These are phyloP conservation scores for Diadegma fenestrale DNA, from an alignment of 2,888 invertebrate species.

Conservation along the genomic window DNA sequence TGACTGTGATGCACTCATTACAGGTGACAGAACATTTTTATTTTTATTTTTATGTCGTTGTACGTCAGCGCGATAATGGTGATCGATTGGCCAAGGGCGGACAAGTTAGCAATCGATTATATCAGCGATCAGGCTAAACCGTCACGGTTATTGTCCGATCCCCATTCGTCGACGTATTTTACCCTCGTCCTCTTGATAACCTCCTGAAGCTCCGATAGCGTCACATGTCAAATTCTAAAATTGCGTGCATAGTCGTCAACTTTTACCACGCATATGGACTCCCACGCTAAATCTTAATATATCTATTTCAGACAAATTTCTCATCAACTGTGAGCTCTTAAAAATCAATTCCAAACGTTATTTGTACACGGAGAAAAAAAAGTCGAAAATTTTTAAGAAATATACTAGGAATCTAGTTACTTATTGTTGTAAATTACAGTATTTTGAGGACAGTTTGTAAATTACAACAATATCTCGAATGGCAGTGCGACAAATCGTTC, in stretches of 20 bases:
- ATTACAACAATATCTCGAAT: no score
- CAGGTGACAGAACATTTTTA: not conserved
- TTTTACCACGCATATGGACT: not conserved
- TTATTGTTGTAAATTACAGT: no score
- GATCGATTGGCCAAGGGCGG: conserved; percentile 21
- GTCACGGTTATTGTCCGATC: conserved; percentile 12
- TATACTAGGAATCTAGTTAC: no score
- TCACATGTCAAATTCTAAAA: conserved; percentile 44
- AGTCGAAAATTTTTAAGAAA: no score
- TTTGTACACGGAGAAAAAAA: no score
- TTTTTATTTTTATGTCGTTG: conserved; percentile 14
- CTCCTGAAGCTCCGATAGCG: conserved; percentile 14
- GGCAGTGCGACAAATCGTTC: no score
- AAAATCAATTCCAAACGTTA: not conserved
- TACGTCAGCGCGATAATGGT: conserved; percentile 6
- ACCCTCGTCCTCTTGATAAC: conserved; percentile 7
- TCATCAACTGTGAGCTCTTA: not conserved
- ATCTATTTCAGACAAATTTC: conserved; percentile 7
- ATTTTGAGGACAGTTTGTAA: no score
- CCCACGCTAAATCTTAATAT: conserved; percentile 14
- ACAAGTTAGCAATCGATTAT: conserved; percentile 29
- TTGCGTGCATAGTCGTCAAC: not conserved
- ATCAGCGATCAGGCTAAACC: not conserved
- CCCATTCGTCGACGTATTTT: conserved; percentile 1
- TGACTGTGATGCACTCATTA: conserved; percentile 10